A percentile compares a stretch with the other conserved stretches of the same genome.
These are phyloP conservation scores for Morpho achilles DNA, from an alignment of 2,888 invertebrate species.

Conservation along the genomic window DNA sequence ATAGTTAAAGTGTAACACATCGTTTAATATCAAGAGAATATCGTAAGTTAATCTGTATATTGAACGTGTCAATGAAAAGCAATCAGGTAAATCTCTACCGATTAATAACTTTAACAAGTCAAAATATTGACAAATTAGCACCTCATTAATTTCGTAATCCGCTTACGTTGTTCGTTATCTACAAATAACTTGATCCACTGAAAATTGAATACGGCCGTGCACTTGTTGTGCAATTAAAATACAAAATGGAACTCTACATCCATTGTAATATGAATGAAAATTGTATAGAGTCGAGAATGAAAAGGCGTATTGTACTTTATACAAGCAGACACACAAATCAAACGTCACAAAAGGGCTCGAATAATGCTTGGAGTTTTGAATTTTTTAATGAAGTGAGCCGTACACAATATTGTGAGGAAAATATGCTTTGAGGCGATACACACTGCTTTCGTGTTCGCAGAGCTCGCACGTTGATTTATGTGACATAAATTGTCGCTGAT, in stretches of 20 bases:
- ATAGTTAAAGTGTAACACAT: no score
- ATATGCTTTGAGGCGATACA: slow-evolving; percentile 41
- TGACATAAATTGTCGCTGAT: slow-evolving; percentile 2
- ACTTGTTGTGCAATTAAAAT: slow-evolving; percentile 17
- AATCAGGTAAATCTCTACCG: background rate
- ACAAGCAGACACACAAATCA: slow-evolving; percentile 69
- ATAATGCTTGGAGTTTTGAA: slow-evolving; percentile 67
- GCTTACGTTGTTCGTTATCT: slow-evolving; percentile 38
- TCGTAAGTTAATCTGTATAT: background rate
- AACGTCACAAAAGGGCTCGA: slow-evolving; percentile 58
- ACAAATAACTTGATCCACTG: slow-evolving; percentile 41
- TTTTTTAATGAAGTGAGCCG: slow-evolving; percentile 72
- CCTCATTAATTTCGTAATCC: slow-evolving; percentile 36
- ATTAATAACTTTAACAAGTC: slow-evolving; percentile 22
- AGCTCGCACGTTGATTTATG: slow-evolving; percentile 10
- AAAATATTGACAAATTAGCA: slow-evolving; percentile 54
- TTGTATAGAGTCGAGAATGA: slow-evolving; percentile 24
- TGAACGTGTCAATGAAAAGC: background rate
- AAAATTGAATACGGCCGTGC: slow-evolving; percentile 50
- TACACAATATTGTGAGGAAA: slow-evolving; percentile 65
- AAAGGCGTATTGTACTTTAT: slow-evolving; percentile 52
- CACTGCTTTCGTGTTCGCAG: slow-evolving; percentile 8
- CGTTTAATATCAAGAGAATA: no score
- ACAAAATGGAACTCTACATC: slow-evolving; percentile 35
- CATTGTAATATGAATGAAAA: slow-evolving; percentile 38